These are phyloP conservation scores for Liparis tanakae DNA, from an alignment of 2,797 vertebrate species.

Conservation along the genomic window DNA sequence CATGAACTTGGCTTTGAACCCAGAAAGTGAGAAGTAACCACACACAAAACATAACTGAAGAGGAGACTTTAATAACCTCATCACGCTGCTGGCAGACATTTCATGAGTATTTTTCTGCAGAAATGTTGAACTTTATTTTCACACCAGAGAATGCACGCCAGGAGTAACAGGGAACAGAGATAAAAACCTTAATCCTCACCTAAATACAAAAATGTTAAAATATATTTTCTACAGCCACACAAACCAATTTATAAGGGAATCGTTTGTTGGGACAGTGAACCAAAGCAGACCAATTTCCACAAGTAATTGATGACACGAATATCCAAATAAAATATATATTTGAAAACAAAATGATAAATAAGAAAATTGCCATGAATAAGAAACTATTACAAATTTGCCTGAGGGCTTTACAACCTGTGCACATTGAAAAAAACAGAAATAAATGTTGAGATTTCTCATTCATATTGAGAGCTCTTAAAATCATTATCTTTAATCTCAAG, in stretches of 20 bases:
- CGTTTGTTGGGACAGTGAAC: background rate
- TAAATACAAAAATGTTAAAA: background rate
- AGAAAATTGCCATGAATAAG: background rate
- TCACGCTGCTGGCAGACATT: background rate
- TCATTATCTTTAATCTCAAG: background rate
- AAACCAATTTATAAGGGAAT: background rate
- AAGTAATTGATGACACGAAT: constrained; percentile 6
- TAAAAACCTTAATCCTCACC: background rate
- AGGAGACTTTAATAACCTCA: background rate
- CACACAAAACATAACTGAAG: background rate
- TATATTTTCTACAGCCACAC: background rate
- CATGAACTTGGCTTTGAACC: background rate
- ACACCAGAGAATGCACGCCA: background rate
- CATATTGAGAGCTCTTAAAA: background rate
- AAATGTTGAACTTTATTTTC: background rate
- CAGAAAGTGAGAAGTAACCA: background rate
- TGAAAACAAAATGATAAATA: background rate
- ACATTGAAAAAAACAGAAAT: background rate
- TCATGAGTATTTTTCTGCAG: background rate
- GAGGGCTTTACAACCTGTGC: no score
- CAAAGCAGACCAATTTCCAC: background rate
- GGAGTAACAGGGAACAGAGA: background rate
- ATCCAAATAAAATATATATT: constrained; percentile 5
- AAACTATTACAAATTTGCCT: background rate
- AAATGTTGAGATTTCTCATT: background rate